Conservation (phyloP, 2,113 vertebrate species). For the Rhagologus leucostigma region DNA sequence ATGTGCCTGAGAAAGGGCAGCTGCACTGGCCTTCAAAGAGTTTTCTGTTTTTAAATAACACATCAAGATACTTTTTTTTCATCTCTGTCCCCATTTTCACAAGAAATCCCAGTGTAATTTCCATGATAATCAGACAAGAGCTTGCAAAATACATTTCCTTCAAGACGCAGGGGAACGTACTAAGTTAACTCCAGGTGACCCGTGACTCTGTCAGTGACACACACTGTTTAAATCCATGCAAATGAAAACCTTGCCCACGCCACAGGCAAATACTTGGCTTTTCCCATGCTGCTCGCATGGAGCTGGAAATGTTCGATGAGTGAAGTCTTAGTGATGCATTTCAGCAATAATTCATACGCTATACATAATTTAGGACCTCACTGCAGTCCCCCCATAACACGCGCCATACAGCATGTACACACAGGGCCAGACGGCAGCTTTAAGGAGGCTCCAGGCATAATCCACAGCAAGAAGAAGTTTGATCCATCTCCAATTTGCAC, state of each 20-base stretch:
- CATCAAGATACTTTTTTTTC: not conserved
- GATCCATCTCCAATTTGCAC: constrained; percentile 62
- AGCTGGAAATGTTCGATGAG: not conserved
- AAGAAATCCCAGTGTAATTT: not conserved
- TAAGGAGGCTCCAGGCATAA: constrained; percentile 56
- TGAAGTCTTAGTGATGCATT: constrained; percentile 18
- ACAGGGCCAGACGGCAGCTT: not conserved
- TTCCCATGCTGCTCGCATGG: not conserved
- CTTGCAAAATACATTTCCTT: not conserved
- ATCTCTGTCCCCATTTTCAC: not conserved
- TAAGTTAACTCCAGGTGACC: not conserved
- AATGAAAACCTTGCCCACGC: not conserved
- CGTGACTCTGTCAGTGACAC: not conserved
- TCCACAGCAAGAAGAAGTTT: constrained; percentile 12
- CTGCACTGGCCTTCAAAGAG: not conserved
- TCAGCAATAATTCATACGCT: constrained; percentile 52
- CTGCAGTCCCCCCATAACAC: not conserved
- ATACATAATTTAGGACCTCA: constrained; percentile 51
- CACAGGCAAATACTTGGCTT: not conserved
- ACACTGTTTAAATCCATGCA: not conserved
- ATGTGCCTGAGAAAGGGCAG: not conserved
- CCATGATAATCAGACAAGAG: constrained; percentile 16
- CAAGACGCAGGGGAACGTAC: not conserved
- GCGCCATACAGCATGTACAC: not conserved
- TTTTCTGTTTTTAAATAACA: not conserved